phyloP scores from a whole-genome alignment of 2,113 vertebrate genomes.

The Saimiri boliviensis region DNA sequence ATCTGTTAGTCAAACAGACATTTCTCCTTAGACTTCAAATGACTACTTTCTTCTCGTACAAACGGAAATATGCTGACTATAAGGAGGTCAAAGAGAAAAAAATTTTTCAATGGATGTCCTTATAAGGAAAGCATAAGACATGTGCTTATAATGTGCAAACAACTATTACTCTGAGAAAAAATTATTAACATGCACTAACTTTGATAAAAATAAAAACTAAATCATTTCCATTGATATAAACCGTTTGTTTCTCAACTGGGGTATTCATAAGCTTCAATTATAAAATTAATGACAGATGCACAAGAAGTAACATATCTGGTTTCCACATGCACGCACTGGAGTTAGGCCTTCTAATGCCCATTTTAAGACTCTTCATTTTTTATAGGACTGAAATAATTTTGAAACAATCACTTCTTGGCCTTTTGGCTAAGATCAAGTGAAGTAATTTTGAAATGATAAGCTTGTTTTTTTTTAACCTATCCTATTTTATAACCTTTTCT shows the following conservation, averaged over 20 bases:
- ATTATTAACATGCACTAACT: slow-evolving; percentile 77
- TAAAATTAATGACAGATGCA: slow-evolving; percentile 83
- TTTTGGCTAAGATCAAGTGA: background rate
- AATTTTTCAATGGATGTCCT: slow-evolving; percentile 52
- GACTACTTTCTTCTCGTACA: slow-evolving; percentile 70
- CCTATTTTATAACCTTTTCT: background rate
- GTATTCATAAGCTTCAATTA: slow-evolving; percentile 79
- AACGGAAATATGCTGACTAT: slow-evolving; percentile 68
- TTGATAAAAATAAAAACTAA: slow-evolving; percentile 79
- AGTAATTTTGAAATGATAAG: slow-evolving; percentile 70
- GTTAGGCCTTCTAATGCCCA: slow-evolving; percentile 69
- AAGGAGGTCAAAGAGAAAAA: slow-evolving; percentile 47
- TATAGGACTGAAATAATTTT: slow-evolving; percentile 71
- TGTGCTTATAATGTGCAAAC: slow-evolving; percentile 77
- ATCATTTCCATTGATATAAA: slow-evolving; percentile 72
- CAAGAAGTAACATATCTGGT: slow-evolving; percentile 62
- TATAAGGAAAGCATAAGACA: slow-evolving; percentile 61
- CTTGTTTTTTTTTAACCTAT: slow-evolving; percentile 61
- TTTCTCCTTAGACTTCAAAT: slow-evolving; percentile 76
- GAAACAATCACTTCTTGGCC: background rate
- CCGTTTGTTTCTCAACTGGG: slow-evolving; percentile 76
- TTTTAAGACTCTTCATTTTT: slow-evolving; percentile 80
- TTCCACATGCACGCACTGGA: slow-evolving; percentile 75
- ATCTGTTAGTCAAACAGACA: slow-evolving; percentile 77
- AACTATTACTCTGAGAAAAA: slow-evolving; percentile 72